Evolutionary conservation across 2,113 vertebrate species (phyloP), one percentile per base, ranked within the genome.

Genomic region (Ailurus styani): DNA sequence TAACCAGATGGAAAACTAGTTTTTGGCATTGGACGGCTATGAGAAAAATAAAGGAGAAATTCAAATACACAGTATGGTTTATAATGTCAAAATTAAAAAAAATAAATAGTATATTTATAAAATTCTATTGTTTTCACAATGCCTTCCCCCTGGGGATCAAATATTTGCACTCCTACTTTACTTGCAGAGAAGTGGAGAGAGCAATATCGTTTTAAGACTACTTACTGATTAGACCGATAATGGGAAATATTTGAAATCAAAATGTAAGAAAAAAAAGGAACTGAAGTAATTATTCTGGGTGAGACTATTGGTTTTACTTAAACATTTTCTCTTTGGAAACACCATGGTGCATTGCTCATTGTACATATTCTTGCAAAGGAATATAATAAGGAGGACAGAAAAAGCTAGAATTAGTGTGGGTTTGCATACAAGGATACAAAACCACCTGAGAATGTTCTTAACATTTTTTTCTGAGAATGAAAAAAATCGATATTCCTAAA

Each of bases 1-100:
- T 95, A 98, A 97, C 47, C 91, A 97, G 82, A 73, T 83, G 91
- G 88, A 92, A 98, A 97, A 95, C 54, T 78, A 89, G 66, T 62
- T 96, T 97, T 93, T 97, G 87, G 83, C 83, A 93, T 97, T 93
- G 91, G 93, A 94, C 91, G 96, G 70, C 70, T 90, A 70, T 83
- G 52, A 34, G 54, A 81, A 88, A 95, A 95, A 75, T 75, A 86
- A 91, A 84, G 86, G 50, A 52, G 60, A 81, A 88, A 93, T 96
- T 93, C 79, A 93, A 90, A 96, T 96, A 68, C 75, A 77, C 25
- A 90, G 21, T 31, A 12, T 84, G n/a, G 54, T 85, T 95, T 94
- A 77, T 60, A 84, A 85, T 54, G 52, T 95, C 42, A 93, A 90
- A 11, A 34, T 83, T 93, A 89, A 52, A 2, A 11, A 70, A 66